Base-by-base conservation (phyloP, 2,888 invertebrate species). In the Xiphydria camelus region DNA sequence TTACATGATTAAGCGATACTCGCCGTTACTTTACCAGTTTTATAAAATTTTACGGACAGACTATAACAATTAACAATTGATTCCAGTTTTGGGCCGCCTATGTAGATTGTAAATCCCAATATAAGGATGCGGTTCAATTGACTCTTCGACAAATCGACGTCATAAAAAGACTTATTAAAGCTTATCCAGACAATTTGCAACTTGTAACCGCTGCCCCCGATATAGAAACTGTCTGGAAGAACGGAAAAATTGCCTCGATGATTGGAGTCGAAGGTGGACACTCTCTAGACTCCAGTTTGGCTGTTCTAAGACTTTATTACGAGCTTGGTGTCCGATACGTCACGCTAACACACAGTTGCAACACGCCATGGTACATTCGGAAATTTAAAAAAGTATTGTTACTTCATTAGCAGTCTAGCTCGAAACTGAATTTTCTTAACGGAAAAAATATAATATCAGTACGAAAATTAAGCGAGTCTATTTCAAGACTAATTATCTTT, bases 261-360 rank as follows among this genome's bases (percentile, higher is more conserved):
- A 81, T 84, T 33, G 83, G 79, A 0, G 70, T 84, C 18, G 84
- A 84, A 68, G 83, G 84, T 12, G 84, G 84, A 1, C 84, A 84
- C 61, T 79, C 80, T 1, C 80, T 84, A 14, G 83, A 82, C 62
- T 81, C 80, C 44, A 80, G 81, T 61, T 64, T 83, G 41, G 79
- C 79, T 5, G 74, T 79, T 12, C 71, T 84, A 35, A 68, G 84
- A 33, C 77, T 80, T 59, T 80, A 79, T 57, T 81, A 84, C 56
- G 79, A 82, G 12, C 70, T 84, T 10, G 84, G 84, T 1, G 82
- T 79, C 4, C 73, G 84, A 42, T 83, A 83, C 56, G 76, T 85
- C 75, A 83, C 84, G 1, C 59, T 84, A 34, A 84, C 85, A 0
- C 84, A 84, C 64, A 76, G 75, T 49, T 85, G 84, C 65, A 80